Evolutionary conservation across 2,797 vertebrate genomes (phyloP).

Genomic region (Sebastes taczanowskii): DNA sequence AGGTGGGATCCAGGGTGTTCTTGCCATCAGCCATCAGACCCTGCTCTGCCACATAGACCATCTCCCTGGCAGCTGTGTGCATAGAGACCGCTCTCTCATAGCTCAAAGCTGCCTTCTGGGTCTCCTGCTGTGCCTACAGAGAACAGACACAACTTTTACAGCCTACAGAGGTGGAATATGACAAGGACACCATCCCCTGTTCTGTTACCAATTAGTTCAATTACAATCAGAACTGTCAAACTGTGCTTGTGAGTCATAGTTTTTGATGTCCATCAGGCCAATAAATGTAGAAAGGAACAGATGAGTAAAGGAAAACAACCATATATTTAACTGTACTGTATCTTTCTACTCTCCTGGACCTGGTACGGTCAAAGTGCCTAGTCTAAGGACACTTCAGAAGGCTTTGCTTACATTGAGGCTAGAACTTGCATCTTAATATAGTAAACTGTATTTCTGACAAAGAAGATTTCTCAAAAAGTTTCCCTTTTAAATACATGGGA

Average conservation of each 20-base stretch:
- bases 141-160: constrained; percentile 43
- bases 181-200: neutral
- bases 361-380: neutral
- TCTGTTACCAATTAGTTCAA: neutral
- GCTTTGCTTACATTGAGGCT: neutral
- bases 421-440: neutral
- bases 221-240: neutral
- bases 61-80: constrained; percentile 94
- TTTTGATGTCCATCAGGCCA: neutral
- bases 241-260: neutral
- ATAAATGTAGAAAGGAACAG: neutral
- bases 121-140: constrained; percentile 93
- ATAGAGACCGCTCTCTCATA: constrained; percentile 94
- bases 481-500: neutral
- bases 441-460: neutral
- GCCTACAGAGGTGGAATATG: neutral
- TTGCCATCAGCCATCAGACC: constrained; percentile 91
- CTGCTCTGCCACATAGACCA: constrained; percentile 96
- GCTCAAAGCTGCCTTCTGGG: constrained; percentile 91
- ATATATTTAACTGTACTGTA: neutral
- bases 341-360: neutral
- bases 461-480: neutral
- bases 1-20: constrained; percentile 94
- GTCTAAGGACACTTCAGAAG: neutral
- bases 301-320: neutral